phyloP scores from a whole-genome alignment of 1,140 invertebrate species.

The Diplogasteroides magnus region DNA sequence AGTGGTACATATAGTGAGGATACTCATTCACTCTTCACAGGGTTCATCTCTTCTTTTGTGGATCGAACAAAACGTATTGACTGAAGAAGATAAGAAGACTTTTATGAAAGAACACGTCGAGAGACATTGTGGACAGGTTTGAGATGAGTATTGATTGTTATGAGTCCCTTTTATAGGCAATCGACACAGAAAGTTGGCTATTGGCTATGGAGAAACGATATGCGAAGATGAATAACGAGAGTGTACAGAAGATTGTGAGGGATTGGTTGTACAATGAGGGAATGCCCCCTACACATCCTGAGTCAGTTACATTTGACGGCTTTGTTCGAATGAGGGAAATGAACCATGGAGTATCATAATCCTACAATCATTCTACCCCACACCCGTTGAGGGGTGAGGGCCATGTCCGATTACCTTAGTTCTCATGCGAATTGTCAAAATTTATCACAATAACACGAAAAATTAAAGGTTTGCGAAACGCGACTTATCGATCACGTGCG shows the following conservation, averaged over 20 bases:
- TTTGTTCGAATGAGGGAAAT: too few species aligned
- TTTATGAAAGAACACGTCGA: constrained; percentile 76
- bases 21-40: background rate
- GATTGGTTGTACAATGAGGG: constrained; percentile 73
- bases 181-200: constrained; percentile 71
- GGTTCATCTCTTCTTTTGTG: background rate
- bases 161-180: constrained; percentile 78
- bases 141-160: constrained; percentile 5
- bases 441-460: too few species aligned
- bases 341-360: too few species aligned
- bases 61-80: constrained; percentile 4
- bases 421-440: too few species aligned
- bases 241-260: constrained; percentile 67
- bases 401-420: too few species aligned
- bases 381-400: too few species aligned
- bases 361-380: too few species aligned
- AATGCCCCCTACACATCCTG: constrained; percentile 65
- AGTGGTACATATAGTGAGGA: background rate
- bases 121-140: constrained; percentile 68
- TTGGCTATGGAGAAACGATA: constrained; percentile 58
- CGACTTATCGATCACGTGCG: too few species aligned
- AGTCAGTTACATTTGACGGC: too few species aligned
- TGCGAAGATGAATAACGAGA: constrained; percentile 53
- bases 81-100: constrained; percentile 68
- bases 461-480: too few species aligned